Evolutionary conservation across 2,888 invertebrate species (phyloP).

Genomic region (Zhuqinia jingwanae): DNA sequence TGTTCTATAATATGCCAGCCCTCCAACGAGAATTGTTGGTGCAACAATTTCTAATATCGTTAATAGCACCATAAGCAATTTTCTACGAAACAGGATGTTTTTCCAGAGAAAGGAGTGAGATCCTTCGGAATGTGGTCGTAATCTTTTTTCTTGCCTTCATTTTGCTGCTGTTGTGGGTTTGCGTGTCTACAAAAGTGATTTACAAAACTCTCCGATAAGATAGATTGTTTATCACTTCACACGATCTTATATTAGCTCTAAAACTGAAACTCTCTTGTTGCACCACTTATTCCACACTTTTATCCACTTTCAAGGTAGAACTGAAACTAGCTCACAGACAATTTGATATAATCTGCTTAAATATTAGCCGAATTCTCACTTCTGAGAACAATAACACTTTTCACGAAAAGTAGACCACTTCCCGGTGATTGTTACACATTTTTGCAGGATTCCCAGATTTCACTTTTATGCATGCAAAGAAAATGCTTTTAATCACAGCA

Average conservation of each 20-base stretch:
- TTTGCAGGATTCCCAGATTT: neutral
- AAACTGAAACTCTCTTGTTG: too few species aligned
- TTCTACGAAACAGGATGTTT: slow-evolving; percentile 77
- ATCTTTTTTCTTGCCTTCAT: slow-evolving; percentile 57
- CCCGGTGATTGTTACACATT: neutral
- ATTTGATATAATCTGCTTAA: too few species aligned
- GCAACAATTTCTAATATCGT: slow-evolving; percentile 77
- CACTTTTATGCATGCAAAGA: neutral
- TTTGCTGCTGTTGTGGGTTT: neutral
- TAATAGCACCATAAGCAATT: slow-evolving; percentile 74
- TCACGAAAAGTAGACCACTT: too few species aligned
- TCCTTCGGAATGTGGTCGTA: slow-evolving; percentile 56
- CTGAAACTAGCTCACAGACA: neutral
- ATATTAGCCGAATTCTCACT: too few species aligned
- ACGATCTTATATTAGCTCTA: neutral
- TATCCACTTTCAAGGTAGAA: neutral
- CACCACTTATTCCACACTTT: neutral
- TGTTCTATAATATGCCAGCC: slow-evolving; percentile 71
- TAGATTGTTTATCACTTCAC: neutral
- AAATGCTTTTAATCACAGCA: neutral
- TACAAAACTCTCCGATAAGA: neutral
- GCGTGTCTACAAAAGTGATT: too few species aligned
- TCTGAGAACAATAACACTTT: too few species aligned
- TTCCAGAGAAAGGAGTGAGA: slow-evolving; percentile 78
- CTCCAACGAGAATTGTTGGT: slow-evolving; percentile 75